Conservation (phyloP, 2,888 invertebrate species). For the Agapetus fuscipes region DNA sequence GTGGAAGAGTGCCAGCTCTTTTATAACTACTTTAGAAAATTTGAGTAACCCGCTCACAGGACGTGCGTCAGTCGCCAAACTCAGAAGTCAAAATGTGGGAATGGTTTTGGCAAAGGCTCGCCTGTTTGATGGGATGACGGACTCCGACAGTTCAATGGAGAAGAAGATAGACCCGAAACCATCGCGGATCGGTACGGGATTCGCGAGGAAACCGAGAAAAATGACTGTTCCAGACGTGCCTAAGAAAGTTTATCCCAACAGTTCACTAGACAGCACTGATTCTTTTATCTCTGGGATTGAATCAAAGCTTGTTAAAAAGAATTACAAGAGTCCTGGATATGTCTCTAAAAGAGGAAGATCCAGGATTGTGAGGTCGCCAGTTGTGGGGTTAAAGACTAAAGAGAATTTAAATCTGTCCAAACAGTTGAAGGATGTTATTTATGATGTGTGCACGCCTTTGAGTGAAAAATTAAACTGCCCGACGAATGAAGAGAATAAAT, state of each 20-base stretch:
- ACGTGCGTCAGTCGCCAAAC: conserved; percentile 61
- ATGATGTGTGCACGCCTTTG: conserved; percentile 19
- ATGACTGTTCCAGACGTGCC: conserved; percentile 2
- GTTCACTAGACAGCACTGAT: conserved; percentile 10
- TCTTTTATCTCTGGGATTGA: conserved; percentile 7
- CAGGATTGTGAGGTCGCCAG: conserved; percentile 12
- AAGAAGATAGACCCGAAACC: conserved; percentile 22
- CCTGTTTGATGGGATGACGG: conserved; percentile 53
- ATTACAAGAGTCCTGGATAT: conserved; percentile 16
- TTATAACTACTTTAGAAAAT: conserved; percentile 41
- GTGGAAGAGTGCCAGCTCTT: conserved; percentile 47
- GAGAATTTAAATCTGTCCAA: conserved; percentile 21
- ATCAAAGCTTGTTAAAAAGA: conserved; percentile 10
- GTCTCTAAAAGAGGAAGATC: conserved; percentile 14
- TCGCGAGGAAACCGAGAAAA: conserved; percentile 37
- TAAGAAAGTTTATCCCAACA: neutral
- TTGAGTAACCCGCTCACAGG: conserved; percentile 43
- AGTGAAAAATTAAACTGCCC: conserved; percentile 20
- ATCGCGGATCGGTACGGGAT: conserved; percentile 31
- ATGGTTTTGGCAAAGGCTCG: conserved; percentile 73
- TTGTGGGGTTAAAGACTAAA: conserved; percentile 9
- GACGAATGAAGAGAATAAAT: conserved; percentile 25
- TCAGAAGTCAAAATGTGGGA: conserved; percentile 66
- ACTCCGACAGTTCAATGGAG: conserved; percentile 42
- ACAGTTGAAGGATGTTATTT: conserved; percentile 17